phyloP scores from a whole-genome alignment of 1,140 invertebrate genomes.

The Hetaerina americana region DNA sequence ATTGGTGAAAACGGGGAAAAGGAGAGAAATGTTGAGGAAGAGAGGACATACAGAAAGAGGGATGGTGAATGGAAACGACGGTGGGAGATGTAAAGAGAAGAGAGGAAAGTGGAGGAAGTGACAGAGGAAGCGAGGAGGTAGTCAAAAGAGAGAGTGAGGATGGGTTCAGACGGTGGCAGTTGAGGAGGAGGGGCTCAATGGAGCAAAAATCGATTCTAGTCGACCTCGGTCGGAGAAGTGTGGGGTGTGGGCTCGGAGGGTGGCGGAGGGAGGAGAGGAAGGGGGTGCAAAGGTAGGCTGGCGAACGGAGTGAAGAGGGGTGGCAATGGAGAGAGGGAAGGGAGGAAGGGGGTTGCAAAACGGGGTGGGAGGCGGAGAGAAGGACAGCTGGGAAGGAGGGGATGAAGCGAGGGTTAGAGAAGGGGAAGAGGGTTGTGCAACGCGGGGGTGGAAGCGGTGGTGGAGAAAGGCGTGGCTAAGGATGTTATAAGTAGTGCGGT shows the following conservation, averaged over 20 bases:
- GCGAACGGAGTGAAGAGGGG: not conserved
- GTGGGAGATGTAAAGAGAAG: not conserved
- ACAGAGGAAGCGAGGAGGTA: not conserved
- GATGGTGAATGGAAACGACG: not conserved
- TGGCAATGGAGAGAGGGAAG: not conserved
- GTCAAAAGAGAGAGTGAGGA: not conserved
- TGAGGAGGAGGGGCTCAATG: not conserved
- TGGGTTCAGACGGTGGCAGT: not conserved
- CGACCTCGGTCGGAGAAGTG: not conserved
- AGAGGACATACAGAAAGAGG: too few species aligned
- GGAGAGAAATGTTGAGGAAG: too few species aligned
- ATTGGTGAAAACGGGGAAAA: too few species aligned
- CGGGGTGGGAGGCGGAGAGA: not conserved
- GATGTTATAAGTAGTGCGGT: not conserved
- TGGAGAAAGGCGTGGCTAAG: not conserved
- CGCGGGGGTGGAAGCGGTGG: not conserved
- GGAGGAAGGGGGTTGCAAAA: not conserved
- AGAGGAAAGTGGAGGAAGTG: not conserved
- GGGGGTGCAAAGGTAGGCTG: too few species aligned
- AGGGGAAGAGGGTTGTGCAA: not conserved
- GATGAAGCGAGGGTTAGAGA: too few species aligned
- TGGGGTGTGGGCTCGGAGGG: not conserved
- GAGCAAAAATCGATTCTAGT: not conserved
- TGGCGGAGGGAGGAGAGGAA: not conserved
- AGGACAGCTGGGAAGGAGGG: not conserved